Evolutionary conservation across 2,113 vertebrate genomes (phyloP), one percentile per base, ranked within the genome.

Genomic region (Tauraco erythrolophus): DNA sequence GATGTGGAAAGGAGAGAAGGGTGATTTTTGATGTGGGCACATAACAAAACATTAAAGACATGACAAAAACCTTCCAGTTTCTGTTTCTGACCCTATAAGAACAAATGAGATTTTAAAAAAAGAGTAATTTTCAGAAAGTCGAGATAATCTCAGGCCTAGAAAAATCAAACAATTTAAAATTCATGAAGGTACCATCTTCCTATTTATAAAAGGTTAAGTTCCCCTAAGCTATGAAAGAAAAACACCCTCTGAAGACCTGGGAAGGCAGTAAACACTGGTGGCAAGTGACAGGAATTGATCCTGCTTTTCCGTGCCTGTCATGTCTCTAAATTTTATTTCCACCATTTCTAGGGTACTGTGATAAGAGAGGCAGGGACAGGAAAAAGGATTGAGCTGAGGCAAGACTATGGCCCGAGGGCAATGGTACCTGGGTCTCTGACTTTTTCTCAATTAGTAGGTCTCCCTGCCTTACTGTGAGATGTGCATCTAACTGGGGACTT

Each of bases 381-480:
- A 86, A 94, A 96, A 89, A 79, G 64, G 90, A 97, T 82, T 96
- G 97, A 97, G 98, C 96, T 97, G 98, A 98, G 81, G 97, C 97
- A 79, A 97, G 98, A 98, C 97, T 96, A 99, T 98, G 98, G 99
- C 99, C 99, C 33, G 97, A 98, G 99, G 99, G 99, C 97, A 96
- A 97, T 97, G 97, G 96, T 98, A 98, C 99, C 98, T 98, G 97
- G 98, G 98, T 98, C 97, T 98, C 99, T 98, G 98, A 98, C 98
- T 99, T 99, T 99, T 98, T 98, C 99, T 99, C 99, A 99, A 99
- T 99, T 99, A 99, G 99, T 97, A 98, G 98, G 98, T 98, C 98
- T 98, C 94, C 98, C 97, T 98, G 99, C 98, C 98, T 98, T 98
- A 93, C 98, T 98, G 98, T 97, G 98, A 98, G 98, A 98, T 97